Percentiles rank a stretch among this genome's conserved stretches.
These are phyloP conservation scores for Beaufortia kweichowensis DNA, from an alignment of 2,113 vertebrate species.

Conservation along the genomic window DNA sequence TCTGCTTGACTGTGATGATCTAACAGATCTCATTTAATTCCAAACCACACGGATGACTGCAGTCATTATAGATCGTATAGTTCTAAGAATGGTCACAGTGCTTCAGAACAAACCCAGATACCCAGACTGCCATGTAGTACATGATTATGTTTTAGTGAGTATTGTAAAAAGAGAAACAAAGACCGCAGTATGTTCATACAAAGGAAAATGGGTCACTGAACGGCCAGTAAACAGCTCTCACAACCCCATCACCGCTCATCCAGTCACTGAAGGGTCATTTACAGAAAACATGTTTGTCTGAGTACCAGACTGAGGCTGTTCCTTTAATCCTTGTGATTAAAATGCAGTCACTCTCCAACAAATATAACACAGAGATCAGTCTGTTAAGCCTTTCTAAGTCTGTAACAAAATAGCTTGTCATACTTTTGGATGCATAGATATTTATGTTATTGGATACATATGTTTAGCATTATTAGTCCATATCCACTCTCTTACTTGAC, in stretches of 20 bases:
- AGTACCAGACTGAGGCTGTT: slow-evolving; percentile 20
- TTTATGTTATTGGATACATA: neutral
- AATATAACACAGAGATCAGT: neutral
- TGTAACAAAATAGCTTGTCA: neutral
- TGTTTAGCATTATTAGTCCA: too few species aligned
- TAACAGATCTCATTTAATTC: neutral
- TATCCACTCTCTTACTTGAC: too few species aligned
- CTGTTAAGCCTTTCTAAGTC: neutral
- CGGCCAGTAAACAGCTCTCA: neutral
- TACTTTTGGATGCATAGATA: neutral
- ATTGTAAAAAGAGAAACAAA: slow-evolving; percentile 62
- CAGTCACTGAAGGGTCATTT: slow-evolving; percentile 39
- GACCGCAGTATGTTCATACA: slow-evolving; percentile 59
- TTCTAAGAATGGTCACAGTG: neutral
- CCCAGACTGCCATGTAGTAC: neutral
- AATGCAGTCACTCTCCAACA: neutral
- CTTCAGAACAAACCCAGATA: neutral
- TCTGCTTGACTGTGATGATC: neutral
- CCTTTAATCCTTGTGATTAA: slow-evolving; percentile 33
- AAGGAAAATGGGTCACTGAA: slow-evolving; percentile 70
- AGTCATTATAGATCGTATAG: neutral
- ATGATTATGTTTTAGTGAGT: slow-evolving; percentile 29
- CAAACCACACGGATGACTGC: neutral
- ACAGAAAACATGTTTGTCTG: slow-evolving; percentile 1
- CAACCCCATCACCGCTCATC: neutral